A percentile compares a stretch with the other conserved stretches of the same genome.
Evolutionary conservation across 2,113 vertebrate genomes (phyloP).

Genomic region (Cololabis saira): DNA sequence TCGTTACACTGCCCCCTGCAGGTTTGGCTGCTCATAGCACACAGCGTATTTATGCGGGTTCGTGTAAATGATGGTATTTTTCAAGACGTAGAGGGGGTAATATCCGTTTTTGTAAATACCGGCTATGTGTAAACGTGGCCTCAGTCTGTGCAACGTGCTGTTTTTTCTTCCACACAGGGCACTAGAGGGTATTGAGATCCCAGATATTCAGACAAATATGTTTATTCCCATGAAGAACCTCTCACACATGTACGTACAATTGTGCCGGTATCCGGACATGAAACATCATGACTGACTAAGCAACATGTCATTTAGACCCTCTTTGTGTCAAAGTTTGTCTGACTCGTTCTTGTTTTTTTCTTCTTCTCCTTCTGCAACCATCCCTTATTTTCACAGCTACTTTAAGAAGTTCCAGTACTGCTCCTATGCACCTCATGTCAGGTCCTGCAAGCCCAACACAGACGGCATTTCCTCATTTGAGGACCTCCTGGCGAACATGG

Average conservation of each 20-base stretch:
- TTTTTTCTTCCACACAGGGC: slow-evolving; percentile 70
- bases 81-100: too few species aligned
- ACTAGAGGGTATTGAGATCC: slow-evolving; percentile 84
- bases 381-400: slow-evolving; percentile 72
- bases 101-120: too few species aligned
- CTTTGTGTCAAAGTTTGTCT: not conserved
- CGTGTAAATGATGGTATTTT: too few species aligned
- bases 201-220: slow-evolving; percentile 81
- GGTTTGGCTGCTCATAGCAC: too few species aligned
- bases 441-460: slow-evolving; percentile 86
- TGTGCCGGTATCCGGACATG: too few species aligned
- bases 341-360: not conserved
- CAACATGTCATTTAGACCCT: not conserved
- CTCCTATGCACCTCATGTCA: slow-evolving; percentile 85
- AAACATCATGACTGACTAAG: not conserved
- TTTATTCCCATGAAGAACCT: slow-evolving; percentile 85
- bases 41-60: too few species aligned
- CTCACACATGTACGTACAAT: slow-evolving; percentile 82
- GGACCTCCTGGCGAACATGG: slow-evolving; percentile 85
- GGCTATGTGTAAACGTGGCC: too few species aligned
- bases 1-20: too few species aligned
- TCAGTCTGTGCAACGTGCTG: slow-evolving; percentile 17
- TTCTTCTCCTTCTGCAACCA: too few species aligned
- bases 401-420: slow-evolving; percentile 88
- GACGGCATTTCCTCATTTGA: slow-evolving; percentile 89